These are phyloP conservation scores for Zygaena filipendulae DNA, from an alignment of 2,888 invertebrate species.

Conservation along the genomic window DNA sequence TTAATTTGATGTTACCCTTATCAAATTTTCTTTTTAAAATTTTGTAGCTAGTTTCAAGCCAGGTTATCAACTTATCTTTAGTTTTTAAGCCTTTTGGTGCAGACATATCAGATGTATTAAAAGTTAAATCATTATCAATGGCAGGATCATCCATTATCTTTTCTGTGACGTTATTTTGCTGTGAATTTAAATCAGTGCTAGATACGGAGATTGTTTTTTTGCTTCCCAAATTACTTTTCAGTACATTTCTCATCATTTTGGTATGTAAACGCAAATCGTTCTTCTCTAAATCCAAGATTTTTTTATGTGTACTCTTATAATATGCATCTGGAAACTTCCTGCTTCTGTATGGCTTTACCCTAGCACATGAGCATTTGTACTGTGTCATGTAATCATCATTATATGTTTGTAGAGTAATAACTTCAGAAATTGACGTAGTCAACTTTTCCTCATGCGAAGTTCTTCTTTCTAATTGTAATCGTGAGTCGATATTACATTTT, in stretches of 20 bases:
- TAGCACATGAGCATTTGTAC: constrained; percentile 29
- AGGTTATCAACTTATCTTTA: constrained; percentile 32
- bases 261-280: constrained; percentile 35
- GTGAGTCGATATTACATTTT: background rate
- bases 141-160: no score
- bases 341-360: constrained; percentile 27
- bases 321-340: constrained; percentile 34
- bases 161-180: no score
- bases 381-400: no score
- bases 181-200: no score
- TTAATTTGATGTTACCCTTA: constrained; percentile 25
- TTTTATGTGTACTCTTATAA: constrained; percentile 34
- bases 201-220: no score
- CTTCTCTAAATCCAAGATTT: constrained; percentile 41
- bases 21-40: no score
- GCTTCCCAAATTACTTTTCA: constrained; percentile 1
- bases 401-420: no score
- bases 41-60: constrained; percentile 47
- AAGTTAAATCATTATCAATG: no score
- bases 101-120: no score
- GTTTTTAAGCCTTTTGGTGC: constrained; percentile 18
- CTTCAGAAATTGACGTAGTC: no score
- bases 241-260: constrained; percentile 21
- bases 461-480: background rate
- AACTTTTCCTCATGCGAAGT: background rate